These are phyloP conservation scores for Gonioctena quinquepunctata DNA, from an alignment of 1,140 invertebrate genomes.

Conservation along the genomic window DNA sequence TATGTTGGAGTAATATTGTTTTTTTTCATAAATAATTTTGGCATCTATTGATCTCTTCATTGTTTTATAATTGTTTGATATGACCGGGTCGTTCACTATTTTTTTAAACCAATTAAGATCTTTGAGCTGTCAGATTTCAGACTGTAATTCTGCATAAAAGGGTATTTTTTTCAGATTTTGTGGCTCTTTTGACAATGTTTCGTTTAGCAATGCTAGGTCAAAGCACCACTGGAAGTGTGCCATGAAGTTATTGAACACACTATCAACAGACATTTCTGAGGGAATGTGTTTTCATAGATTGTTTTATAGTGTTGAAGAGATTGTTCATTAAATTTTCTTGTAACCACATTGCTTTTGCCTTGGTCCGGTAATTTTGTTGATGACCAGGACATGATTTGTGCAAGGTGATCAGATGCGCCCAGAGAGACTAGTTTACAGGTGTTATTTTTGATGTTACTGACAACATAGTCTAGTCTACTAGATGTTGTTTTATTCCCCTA, in stretches of 20 bases:
- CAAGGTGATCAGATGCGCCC: not conserved
- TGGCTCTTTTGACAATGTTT: no score
- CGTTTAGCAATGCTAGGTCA: no score
- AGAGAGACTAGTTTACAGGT: not conserved
- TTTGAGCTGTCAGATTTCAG: no score
- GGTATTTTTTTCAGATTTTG: no score
- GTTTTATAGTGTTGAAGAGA: not conserved
- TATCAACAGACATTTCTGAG: not conserved
- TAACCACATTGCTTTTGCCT: not conserved
- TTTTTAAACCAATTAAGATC: no score
- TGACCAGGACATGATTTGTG: slow-evolving; percentile 3
- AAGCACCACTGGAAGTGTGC: not conserved
- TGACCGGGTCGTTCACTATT: no score
- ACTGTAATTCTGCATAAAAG: no score
- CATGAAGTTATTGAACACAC: not conserved
- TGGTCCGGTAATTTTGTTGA: not conserved
- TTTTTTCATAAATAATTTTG: no score
- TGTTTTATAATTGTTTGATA: no score
- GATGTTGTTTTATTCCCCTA: not conserved
- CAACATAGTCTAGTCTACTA: slow-evolving; percentile 6
- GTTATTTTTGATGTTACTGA: slow-evolving; percentile 4
- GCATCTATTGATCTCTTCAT: no score
- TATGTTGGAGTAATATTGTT: no score
- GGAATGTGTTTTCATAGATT: not conserved
- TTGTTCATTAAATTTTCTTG: not conserved